These are phyloP conservation scores for Pitta sordida DNA, from an alignment of 2,113 vertebrate species.

Conservation along the genomic window DNA sequence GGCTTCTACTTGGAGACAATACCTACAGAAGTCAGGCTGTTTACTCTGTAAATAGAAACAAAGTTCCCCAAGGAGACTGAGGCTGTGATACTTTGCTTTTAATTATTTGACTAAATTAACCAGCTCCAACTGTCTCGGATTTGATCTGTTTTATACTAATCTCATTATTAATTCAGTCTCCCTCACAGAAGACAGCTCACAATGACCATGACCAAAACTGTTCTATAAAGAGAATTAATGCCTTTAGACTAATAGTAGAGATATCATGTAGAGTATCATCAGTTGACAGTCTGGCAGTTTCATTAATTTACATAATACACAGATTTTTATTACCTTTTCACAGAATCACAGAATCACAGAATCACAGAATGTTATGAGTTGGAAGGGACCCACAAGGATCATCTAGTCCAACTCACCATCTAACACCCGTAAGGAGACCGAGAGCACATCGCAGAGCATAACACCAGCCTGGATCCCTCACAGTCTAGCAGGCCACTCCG, in stretches of 20 bases:
- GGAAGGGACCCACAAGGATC: no score
- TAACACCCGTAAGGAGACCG: no score
- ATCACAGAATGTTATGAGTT: no score
- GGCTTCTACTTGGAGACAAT: conserved; percentile 37
- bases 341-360: no score
- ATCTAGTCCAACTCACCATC: no score
- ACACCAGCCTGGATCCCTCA: no score
- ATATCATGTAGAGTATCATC: background rate
- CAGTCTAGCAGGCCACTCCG: no score
- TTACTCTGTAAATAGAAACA: conserved; percentile 24
- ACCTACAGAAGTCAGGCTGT: background rate
- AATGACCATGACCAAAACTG: background rate
- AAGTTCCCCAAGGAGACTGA: background rate
- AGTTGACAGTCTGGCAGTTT: background rate
- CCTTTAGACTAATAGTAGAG: background rate
- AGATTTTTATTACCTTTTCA: background rate
- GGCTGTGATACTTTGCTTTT: background rate
- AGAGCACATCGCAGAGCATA: no score
- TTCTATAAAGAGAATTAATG: background rate
- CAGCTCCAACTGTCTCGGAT: background rate
- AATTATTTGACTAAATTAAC: conserved; percentile 3
- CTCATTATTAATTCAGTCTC: background rate
- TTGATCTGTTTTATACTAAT: background rate
- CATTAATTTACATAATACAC: background rate
- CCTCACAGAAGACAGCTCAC: background rate